phyloP scores from a whole-genome alignment of 2,888 invertebrate species.

The Mayetiola destructor region DNA sequence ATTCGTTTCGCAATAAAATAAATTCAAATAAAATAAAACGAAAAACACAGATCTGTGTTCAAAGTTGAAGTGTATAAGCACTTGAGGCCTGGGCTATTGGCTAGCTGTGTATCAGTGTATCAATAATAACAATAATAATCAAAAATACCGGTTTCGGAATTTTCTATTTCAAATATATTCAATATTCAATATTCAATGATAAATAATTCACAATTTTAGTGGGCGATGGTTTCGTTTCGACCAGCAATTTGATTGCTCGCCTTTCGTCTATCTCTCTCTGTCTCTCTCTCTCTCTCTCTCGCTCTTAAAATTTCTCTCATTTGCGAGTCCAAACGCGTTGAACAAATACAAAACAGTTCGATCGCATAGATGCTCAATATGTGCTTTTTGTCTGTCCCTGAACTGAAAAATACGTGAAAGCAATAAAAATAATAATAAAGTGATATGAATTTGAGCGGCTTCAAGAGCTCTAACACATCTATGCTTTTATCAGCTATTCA shows the following conservation, averaged over 20 bases:
- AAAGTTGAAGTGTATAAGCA: too few relatives aligned
- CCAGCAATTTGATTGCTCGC: not conserved
- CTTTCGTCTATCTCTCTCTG: not conserved
- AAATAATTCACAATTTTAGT: not conserved
- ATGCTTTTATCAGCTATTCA: too few relatives aligned
- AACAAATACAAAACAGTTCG: too few relatives aligned
- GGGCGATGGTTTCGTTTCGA: not conserved
- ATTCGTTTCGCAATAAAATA: too few relatives aligned
- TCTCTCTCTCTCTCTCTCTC: not conserved
- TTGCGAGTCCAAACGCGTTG: not conserved
- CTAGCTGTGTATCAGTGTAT: too few relatives aligned
- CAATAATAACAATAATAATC: not conserved
- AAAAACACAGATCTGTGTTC: too few relatives aligned
- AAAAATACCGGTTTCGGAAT: not conserved
- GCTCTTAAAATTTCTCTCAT: not conserved
- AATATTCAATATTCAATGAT: not conserved
- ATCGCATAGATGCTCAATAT: not conserved
- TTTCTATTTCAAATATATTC: not conserved
- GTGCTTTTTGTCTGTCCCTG: not conserved
- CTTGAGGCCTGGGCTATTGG: too few relatives aligned
- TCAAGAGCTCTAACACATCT: not conserved
- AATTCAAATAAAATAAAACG: too few relatives aligned
- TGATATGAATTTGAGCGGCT: constrained; percentile 7
- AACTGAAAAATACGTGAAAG: not conserved
- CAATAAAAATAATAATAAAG: constrained; percentile 9